Conservation (phyloP, 2,888 invertebrate species). For the Mimas tiliae region DNA sequence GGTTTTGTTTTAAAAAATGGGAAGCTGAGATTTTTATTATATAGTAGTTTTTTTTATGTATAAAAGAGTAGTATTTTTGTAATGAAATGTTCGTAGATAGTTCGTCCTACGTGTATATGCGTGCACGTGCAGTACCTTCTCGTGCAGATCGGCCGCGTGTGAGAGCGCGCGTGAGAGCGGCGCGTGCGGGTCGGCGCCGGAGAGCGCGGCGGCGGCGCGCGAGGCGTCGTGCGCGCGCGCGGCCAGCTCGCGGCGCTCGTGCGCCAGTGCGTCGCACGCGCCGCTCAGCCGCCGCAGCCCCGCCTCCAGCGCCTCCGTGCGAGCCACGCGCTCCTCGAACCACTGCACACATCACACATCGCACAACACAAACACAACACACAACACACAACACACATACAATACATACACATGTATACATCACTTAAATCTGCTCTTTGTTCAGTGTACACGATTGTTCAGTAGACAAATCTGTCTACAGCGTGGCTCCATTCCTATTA, state of each 20-base stretch:
- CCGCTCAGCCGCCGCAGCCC: conserved; percentile 94
- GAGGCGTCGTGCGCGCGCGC: conserved; percentile 92
- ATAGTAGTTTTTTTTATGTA: too few relatives aligned
- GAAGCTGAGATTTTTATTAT: too few relatives aligned
- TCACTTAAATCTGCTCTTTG: too few relatives aligned
- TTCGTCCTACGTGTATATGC: too few relatives aligned
- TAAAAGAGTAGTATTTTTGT: too few relatives aligned
- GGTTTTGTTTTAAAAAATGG: too few relatives aligned
- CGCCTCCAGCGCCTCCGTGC: conserved; percentile 95
- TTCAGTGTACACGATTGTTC: too few relatives aligned
- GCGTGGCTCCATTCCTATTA: too few relatives aligned
- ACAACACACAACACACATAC: background rate
- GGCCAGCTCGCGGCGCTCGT: conserved; percentile 93
- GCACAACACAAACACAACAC: background rate
- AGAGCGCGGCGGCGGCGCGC: conserved; percentile 93
- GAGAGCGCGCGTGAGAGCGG: conserved; percentile 93
- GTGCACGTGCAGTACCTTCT: conserved; percentile 56
- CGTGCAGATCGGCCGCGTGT: conserved; percentile 79
- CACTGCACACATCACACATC: too few relatives aligned
- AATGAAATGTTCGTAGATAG: too few relatives aligned
- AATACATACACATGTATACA: too few relatives aligned
- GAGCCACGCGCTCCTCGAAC: conserved; percentile 98
- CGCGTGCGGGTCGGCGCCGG: conserved; percentile 96
- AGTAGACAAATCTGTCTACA: too few relatives aligned
- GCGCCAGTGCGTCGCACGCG: conserved; percentile 94